Conservation (phyloP, 2,888 invertebrate species). For the Balanococcus diminutus region DNA sequence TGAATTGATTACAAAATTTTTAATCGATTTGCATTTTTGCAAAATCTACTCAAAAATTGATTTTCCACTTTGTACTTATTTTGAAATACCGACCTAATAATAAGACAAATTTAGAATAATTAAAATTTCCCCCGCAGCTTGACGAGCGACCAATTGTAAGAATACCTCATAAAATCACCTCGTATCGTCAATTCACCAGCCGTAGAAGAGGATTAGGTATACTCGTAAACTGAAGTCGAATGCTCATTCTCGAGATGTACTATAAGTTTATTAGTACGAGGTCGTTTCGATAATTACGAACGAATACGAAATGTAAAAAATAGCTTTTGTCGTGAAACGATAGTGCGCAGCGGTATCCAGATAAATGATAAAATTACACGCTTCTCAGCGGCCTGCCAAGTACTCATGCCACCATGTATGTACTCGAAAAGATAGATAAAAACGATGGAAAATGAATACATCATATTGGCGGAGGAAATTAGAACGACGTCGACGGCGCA, state of each 20-base stretch:
- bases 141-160: too few species aligned
- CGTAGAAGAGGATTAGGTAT: background rate
- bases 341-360: background rate
- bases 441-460: background rate
- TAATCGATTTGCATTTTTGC: too few species aligned
- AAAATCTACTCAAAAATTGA: too few species aligned
- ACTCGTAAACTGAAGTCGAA: background rate
- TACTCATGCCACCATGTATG: background rate
- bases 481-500: background rate
- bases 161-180: background rate
- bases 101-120: too few species aligned
- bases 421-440: background rate
- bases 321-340: background rate
- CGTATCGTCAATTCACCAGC: background rate
- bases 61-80: too few species aligned
- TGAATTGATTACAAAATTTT: too few species aligned
- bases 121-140: background rate
- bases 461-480: background rate
- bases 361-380: constrained; percentile 22
- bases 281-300: constrained; percentile 1
- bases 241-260: background rate
- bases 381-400: background rate
- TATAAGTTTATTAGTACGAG: constrained; percentile 7
- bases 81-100: too few species aligned
- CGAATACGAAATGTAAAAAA: background rate